Base-by-base conservation (phyloP, 2,888 invertebrate genomes). In the Halocaridina rubra region DNA sequence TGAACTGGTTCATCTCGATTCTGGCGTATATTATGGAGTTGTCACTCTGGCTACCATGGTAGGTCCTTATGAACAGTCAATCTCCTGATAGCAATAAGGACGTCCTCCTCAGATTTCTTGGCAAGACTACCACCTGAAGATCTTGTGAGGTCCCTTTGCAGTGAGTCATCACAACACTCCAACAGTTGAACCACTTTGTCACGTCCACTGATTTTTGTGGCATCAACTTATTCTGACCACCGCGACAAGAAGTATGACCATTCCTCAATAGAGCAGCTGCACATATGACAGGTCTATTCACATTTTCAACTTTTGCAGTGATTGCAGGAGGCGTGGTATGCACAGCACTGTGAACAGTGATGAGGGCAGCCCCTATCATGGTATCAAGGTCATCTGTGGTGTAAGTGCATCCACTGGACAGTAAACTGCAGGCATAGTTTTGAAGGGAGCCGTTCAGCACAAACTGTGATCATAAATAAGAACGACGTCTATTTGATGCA, bases 101-200 rank as follows among this genome's bases (percentile, higher is more conserved):
- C 10, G 10, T 2, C 39, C 4, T 16, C 5, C 27, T 75, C 75
- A 0, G 4, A 3, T 5, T 16, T 24, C 7, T 53, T 27, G 16
- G 57, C 24, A 19, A 57, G 29, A 16, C 27, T 59, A 3, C 57
- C 24, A 16, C 27, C 24, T 10, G 10, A 10, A 1, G 74, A 2
- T 1, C 33, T 0, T 1, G 81, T 61, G 0, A 81, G 32, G 75
- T 81, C 64, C 2, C n/a, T 53, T 19, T 39, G 75, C 10, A 76
- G 67, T 8, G 16, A 5, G 22, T 81, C 81, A 16, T 76, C 81
- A 29, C 64, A 81, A 24, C 75, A 81, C 16, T 81, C 75, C 33
- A 81, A 61, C 13, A 81, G 64, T 19, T 81, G 81, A 0, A 75
- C 10, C 22, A 57, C 27, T 19, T 57, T 76, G 4, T 76, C 76